Conservation (phyloP, 2,888 invertebrate genomes). For the Pherbina coryleti region DNA sequence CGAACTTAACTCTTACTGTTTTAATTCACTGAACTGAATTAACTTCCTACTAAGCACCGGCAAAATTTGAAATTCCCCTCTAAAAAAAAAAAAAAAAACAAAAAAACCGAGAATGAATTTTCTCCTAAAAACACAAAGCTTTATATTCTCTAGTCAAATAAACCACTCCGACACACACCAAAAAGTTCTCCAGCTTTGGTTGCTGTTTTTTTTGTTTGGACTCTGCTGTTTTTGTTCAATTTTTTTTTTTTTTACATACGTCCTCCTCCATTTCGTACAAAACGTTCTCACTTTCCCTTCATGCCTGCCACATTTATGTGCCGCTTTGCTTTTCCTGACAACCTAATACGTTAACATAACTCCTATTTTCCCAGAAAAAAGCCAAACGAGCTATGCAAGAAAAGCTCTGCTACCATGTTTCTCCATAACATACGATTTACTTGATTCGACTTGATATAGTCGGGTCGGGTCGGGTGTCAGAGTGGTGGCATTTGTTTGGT, state of each 20-base stretch:
- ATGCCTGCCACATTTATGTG: not conserved
- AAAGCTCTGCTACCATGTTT: constrained; percentile 12
- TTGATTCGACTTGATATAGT: not conserved
- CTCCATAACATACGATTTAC: not conserved
- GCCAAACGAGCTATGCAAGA: not conserved
- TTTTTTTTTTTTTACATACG: no score
- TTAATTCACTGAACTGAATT: not conserved
- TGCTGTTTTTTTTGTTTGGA: not conserved
- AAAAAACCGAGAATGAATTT: no score
- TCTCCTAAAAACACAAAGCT: no score
- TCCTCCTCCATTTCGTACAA: no score
- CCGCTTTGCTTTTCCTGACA: constrained; percentile 12
- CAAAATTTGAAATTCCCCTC: not conserved
- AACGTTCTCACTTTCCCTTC: not conserved
- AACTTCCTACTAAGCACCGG: not conserved
- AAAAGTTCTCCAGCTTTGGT: not conserved
- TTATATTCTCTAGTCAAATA: no score
- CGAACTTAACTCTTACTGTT: no score
- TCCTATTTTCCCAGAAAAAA: constrained; percentile 18
- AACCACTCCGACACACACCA: no score
- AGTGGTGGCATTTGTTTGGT: not conserved
- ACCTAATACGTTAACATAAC: constrained; percentile 35
- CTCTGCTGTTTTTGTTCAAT: no score
- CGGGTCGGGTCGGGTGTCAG: not conserved
- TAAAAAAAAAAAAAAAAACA: no score